Evolutionary conservation across 2,797 vertebrate genomes (phyloP), one percentile per base, ranked within the genome.

Genomic region (Neosilurus mollespiculum): DNA sequence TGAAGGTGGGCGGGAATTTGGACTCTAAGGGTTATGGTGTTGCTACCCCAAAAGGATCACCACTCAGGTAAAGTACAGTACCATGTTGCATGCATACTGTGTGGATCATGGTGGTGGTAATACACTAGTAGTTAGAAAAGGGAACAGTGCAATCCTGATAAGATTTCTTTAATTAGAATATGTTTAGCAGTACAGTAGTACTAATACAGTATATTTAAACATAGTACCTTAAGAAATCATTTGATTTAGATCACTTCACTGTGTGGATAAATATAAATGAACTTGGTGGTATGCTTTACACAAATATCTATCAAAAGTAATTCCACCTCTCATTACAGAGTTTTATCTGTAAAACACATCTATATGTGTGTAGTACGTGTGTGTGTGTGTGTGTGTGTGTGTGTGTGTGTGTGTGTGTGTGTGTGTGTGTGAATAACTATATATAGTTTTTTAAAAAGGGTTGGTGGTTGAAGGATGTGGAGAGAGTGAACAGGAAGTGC

Each of bases 1-100:
- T 99, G 98, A 99, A 99, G 94, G 98, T 99, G 92, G 98, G 98
- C 90, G 98, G 98, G 86, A 99, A 99, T 95, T 96, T 99, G 95
- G 98, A 99, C 93, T 99, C 98, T 87, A 99, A 99, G 92, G 98
- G 98, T 93, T 99, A 99, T 89, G 98, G 98, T 88, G 98, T 99
- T 89, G 98, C 98, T 49, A 99, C 98, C 0, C 98, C 98, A 72
- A 99, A 99, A 94, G 96, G 97, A 89, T 99, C 98, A 49, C 94
- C 94, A 0, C 96, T 99, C 92, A 99, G 98, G 98, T 99, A 86
- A 83, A 89, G 64, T 43, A 79, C 67, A 73, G 6, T 43, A 12
- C 15, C 49, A 24, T 54, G 43, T 12, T 84, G 30, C 66, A 61
- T 75, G 59, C 12, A 71, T 1, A 64, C 56, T 83, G 22, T 79